Base-by-base conservation (phyloP, 2,888 invertebrate genomes). In the Diloba caeruleocephala region DNA sequence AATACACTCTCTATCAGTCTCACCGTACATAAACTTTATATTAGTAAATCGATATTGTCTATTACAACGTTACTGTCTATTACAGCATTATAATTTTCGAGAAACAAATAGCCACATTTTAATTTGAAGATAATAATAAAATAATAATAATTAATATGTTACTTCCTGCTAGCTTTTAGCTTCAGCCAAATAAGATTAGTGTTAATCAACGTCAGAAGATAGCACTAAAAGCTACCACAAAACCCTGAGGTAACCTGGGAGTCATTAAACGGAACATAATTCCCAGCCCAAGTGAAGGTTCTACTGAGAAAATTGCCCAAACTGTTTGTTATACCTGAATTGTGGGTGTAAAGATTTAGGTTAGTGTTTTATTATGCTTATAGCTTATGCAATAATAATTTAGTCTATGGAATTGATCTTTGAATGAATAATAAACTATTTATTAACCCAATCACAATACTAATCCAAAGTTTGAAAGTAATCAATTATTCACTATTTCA, bases 121-220 rank as follows among this genome's bases (percentile, higher is more conserved):
- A n/a, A n/a, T n/a, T n/a, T n/a, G n/a, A n/a, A n/a, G n/a, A n/a
- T n/a, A n/a, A n/a, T n/a, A n/a, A n/a, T n/a, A n/a, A n/a, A n/a
- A n/a, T n/a, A 50, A 43, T 42, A 42, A 50, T 49, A 38, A 33
- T 33, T 13, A 45, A 51, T n/a, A n/a, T n/a, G n/a, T n/a, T n/a
- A n/a, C n/a, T n/a, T n/a, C n/a, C n/a, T n/a, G n/a, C n/a, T n/a
- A n/a, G n/a, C n/a, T n/a, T n/a, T n/a, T n/a, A 53, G 31, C 55
- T 44, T 34, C 28, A 52, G 26, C 29, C 13, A 29, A 50, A 59
- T 41, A 38, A 46, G 52, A 54, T 67, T 60, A 55, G 59, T 72
- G 61, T 64, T 72, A 64, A 70, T 72, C 64, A 70, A 72, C 53
- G 54, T 64, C 61, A 44, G 32, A 39, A 45, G 43, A 53, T 64